A percentile compares a stretch with the other conserved stretches of the same genome.
These are phyloP conservation scores for Genyomyrus donnyi DNA, from an alignment of 2,113 vertebrate genomes.

Conservation along the genomic window DNA sequence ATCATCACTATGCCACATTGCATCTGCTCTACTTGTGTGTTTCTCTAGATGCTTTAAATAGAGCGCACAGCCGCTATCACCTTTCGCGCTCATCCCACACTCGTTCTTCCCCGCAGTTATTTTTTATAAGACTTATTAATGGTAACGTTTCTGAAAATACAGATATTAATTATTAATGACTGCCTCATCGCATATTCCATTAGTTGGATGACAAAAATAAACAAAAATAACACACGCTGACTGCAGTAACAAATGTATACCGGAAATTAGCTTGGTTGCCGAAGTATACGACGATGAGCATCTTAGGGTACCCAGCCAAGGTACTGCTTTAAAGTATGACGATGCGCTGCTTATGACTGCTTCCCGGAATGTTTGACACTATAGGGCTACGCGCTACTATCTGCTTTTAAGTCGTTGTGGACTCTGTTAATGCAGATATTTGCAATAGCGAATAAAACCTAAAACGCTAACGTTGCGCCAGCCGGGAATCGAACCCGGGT, in stretches of 20 bases:
- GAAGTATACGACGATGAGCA: neutral
- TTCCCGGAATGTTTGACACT: neutral
- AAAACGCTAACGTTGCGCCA: neutral
- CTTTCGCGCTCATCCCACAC: neutral
- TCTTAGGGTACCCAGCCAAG: neutral
- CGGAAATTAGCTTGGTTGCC: neutral
- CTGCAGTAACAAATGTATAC: neutral
- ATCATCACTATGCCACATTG: neutral
- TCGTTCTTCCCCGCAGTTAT: neutral
- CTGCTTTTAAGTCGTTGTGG: neutral
- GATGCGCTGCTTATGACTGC: neutral
- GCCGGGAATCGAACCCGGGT: slow-evolving; percentile 49
- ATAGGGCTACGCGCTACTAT: neutral
- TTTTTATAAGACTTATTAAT: neutral
- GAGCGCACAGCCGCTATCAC: neutral
- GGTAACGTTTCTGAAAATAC: neutral
- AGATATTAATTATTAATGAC: neutral
- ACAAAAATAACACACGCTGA: neutral
- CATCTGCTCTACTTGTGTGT: neutral
- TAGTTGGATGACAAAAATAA: neutral
- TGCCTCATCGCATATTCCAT: neutral
- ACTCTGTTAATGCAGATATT: neutral
- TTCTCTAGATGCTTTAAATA: neutral
- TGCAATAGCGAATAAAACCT: neutral
- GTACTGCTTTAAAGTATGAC: neutral